Conservation (phyloP, 1,140 invertebrate genomes). For the Saxidomus purpurata region DNA sequence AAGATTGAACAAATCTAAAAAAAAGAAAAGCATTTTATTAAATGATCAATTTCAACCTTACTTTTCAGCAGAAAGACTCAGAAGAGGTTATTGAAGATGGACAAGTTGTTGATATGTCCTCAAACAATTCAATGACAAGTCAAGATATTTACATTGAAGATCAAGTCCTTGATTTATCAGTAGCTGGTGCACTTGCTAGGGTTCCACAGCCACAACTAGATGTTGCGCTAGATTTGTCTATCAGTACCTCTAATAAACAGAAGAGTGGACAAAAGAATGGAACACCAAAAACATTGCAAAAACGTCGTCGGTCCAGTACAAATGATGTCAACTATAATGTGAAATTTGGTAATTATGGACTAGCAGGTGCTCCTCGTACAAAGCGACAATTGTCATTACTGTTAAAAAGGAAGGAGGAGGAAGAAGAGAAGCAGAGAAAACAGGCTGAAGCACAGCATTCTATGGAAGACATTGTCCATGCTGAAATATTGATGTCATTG, state of each 20-base stretch:
- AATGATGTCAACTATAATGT: conserved; percentile 48
- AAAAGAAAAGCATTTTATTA: too few species aligned
- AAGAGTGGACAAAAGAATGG: not conserved
- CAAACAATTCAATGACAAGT: conserved; percentile 56
- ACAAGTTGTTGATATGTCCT: conserved; percentile 56
- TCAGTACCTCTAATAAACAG: not conserved
- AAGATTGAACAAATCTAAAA: too few species aligned
- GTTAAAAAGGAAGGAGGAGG: conserved; percentile 50
- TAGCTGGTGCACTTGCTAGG: not conserved
- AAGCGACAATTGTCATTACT: conserved; percentile 56
- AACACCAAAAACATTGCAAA: conserved; percentile 2
- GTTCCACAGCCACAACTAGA: conserved; percentile 1
- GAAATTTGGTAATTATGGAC: conserved; percentile 59
- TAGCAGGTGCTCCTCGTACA: conserved; percentile 42
- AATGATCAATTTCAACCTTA: too few species aligned
- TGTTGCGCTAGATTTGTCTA: conserved; percentile 49
- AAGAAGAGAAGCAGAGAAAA: conserved; percentile 42
- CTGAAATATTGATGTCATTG: conserved; percentile 60
- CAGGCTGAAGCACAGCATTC: conserved; percentile 54
- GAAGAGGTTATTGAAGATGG: conserved; percentile 66
- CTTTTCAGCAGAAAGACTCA: conserved; percentile 29
- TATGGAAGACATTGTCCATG: conserved; percentile 66
- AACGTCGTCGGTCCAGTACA: conserved; percentile 23
- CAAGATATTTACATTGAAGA: conserved; percentile 58
- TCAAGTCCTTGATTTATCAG: conserved; percentile 51